phyloP scores from a whole-genome alignment of 2,888 invertebrate species.

The Rhagonycha fulva region DNA sequence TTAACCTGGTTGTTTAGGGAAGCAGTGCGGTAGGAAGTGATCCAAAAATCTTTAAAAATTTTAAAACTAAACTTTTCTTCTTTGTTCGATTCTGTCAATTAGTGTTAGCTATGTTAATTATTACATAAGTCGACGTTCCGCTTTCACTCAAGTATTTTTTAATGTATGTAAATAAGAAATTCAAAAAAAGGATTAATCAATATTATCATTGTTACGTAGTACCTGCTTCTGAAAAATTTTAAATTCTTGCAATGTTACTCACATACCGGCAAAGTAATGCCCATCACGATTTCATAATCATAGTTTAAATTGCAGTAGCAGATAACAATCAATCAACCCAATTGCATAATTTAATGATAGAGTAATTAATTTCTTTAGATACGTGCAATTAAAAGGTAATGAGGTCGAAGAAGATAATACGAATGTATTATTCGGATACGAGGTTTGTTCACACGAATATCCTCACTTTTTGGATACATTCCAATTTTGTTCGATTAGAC shows the following conservation, averaged over 20 bases:
- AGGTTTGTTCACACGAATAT: not conserved
- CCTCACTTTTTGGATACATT: too few species aligned
- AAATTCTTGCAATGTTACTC: not conserved
- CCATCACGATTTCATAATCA: not conserved
- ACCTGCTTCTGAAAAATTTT: not conserved
- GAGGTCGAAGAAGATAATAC: not conserved
- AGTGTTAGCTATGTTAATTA: conserved; percentile 2
- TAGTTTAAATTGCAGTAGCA: not conserved
- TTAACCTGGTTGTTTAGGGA: conserved; percentile 5
- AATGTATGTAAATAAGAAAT: conserved; percentile 3
- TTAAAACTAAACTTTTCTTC: not conserved
- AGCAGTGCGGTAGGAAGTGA: conserved; percentile 2
- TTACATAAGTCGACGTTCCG: conserved; percentile 10
- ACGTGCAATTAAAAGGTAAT: not conserved
- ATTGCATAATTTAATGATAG: not conserved
- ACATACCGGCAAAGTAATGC: not conserved
- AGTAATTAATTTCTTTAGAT: not conserved
- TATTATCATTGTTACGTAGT: not conserved
- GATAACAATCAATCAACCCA: not conserved
- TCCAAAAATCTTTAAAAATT: not conserved
- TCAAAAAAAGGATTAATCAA: not conserved
- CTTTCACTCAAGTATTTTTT: conserved; percentile 6
- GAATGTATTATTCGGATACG: not conserved
- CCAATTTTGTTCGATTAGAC: too few species aligned
- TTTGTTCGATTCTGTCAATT: not conserved